Evolutionary conservation across 2,113 vertebrate genomes (phyloP).

Genomic region (Cygnus atratus): DNA sequence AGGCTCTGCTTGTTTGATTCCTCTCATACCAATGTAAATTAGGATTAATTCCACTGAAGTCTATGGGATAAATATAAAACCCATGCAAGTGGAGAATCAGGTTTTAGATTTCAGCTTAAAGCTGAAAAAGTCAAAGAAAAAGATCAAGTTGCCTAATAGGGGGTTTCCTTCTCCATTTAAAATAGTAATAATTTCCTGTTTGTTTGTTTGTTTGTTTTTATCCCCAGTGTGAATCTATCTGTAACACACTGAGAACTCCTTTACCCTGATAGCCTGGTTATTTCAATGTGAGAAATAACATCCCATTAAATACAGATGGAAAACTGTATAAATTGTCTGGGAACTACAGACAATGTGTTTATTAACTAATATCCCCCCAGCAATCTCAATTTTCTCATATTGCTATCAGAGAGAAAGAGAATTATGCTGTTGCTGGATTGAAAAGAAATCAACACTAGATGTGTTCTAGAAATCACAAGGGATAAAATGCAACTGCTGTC

Average conservation of each 20-base stretch:
- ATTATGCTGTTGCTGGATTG: constrained; percentile 13
- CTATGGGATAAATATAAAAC: constrained; percentile 9
- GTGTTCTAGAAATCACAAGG: background rate
- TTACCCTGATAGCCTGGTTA: background rate
- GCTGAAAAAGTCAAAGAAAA: background rate
- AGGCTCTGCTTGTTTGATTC: background rate
- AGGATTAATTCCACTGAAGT: constrained; percentile 22
- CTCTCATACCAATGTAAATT: background rate
- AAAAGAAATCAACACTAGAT: background rate
- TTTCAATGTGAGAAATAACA: background rate
- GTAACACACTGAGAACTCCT: background rate
- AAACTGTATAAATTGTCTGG: background rate
- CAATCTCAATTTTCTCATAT: constrained; percentile 5
- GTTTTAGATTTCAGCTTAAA: background rate
- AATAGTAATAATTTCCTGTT: background rate
- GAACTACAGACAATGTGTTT: background rate
- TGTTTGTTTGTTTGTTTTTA: background rate
- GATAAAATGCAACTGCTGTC: background rate
- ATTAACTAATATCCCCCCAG: background rate
- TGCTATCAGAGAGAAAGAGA: background rate
- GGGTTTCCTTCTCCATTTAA: background rate
- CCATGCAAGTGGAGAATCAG: background rate
- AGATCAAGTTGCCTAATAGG: background rate
- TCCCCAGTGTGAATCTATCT: background rate
- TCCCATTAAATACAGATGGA: background rate